Conservation (phyloP, 2,888 invertebrate genomes). For the Agrotis exclamationis region DNA sequence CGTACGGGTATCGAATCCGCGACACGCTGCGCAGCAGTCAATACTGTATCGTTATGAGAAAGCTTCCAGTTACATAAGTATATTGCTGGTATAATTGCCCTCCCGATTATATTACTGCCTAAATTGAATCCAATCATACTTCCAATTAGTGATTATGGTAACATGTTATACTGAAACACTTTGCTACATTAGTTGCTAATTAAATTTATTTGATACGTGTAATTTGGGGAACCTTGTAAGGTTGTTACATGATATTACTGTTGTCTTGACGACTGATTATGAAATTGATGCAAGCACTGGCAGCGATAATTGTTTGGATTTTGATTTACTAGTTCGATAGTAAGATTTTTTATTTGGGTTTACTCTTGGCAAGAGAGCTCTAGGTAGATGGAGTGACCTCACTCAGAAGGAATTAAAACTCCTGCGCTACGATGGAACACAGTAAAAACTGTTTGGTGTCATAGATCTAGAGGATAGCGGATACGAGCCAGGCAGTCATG, state of each 20-base stretch:
- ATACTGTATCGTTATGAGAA: too few species aligned
- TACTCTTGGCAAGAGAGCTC: not conserved
- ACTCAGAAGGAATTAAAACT: too few species aligned
- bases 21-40: too few species aligned
- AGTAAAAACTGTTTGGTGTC: too few species aligned
- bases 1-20: too few species aligned
- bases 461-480: too few species aligned
- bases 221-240: not conserved
- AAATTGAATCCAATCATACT: constrained; percentile 24
- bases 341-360: too few species aligned
- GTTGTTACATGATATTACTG: not conserved
- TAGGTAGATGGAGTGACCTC: too few species aligned
- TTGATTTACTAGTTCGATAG: not conserved
- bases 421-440: too few species aligned
- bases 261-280: not conserved
- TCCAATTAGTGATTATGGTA: constrained; percentile 10
- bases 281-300: not conserved
- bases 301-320: not conserved
- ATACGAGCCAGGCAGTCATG: too few species aligned
- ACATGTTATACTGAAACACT: not conserved
- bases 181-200: not conserved
- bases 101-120: not conserved
- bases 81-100: not conserved
- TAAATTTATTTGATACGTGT: not conserved
- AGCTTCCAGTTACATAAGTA: too few species aligned